A percentile compares a stretch with the other conserved stretches of the same genome.
Conservation (phyloP, 2,888 invertebrate genomes). For the Lissonota sp. region DNA sequence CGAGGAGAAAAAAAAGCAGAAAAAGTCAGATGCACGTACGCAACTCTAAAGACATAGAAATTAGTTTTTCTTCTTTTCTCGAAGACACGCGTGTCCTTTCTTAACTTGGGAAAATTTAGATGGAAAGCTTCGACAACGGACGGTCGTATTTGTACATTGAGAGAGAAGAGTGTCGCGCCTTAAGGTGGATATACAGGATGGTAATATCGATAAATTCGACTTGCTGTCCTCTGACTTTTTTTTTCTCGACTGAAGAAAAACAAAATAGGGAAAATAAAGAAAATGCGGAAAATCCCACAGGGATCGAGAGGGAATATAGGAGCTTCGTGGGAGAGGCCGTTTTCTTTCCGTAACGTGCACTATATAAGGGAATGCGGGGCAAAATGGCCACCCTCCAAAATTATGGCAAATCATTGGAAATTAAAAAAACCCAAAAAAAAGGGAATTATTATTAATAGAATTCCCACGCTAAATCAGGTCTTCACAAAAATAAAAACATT, state of each 20-base stretch:
- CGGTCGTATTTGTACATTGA: slow-evolving; percentile 8
- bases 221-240: slow-evolving; percentile 39
- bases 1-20: not conserved
- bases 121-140: slow-evolving; percentile 29
- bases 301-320: slow-evolving; percentile 55
- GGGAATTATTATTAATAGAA: no score
- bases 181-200: slow-evolving; percentile 28
- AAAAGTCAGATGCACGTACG: slow-evolving; percentile 4
- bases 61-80: slow-evolving; percentile 8
- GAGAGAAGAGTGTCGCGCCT: slow-evolving; percentile 6
- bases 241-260: slow-evolving; percentile 67
- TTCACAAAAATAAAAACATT: no score
- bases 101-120: slow-evolving; percentile 38
- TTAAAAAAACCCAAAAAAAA: no score
- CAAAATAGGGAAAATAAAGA: slow-evolving; percentile 63
- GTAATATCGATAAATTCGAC: slow-evolving; percentile 79
- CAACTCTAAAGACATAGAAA: slow-evolving; percentile 8
- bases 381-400: no score
- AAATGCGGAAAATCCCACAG: slow-evolving; percentile 65
- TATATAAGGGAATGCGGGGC: not conserved
- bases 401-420: no score
- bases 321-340: slow-evolving; percentile 48
- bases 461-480: no score
- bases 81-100: slow-evolving; percentile 19
- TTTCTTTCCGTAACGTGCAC: slow-evolving; percentile 40